Evolutionary conservation across 2,797 vertebrate genomes (phyloP), one percentile per base, ranked within the genome.

Genomic region (Danio jaintianensis): DNA sequence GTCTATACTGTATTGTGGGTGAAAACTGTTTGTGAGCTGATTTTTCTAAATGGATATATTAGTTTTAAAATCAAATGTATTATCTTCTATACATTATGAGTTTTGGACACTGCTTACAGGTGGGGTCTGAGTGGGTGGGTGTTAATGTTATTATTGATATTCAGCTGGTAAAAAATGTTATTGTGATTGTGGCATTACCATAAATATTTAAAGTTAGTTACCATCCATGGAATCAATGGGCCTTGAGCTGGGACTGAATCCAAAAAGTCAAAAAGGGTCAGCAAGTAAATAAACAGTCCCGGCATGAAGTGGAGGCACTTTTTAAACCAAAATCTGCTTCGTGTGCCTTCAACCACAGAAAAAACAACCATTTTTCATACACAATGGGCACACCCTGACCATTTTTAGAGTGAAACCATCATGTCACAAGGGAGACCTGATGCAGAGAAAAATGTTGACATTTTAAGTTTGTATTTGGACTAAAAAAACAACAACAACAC

Each of bases 401-500:
- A 10, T 40, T 63, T 6, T 43, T 40, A 10, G 53, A 62, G 66
- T 83, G 29, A 78, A 47, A 69, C 66, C 64, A 29, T 71, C 22
- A 22, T 66, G 1, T 66, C 42, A 47, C 6, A 71, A 50, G 36
- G 64, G 15, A 67, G 68, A 56, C 4, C 29, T 48, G 5, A 18
- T 6, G 7, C 50, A 55, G 29, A 50, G 38, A 59, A 5, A 43
- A 36, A 50, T 20, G 2, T 5, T 42, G 1, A 3, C 40, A 59
- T 75, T 5, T 40, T 78, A 4, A 16, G 12, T 50, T 40, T 36
- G 22, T 16, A 15, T 18, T 40, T 42, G 11, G n/a, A 2, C 3
- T 22, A 4, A 2, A 20, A 75, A n/a, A n/a, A n/a, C n/a, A n/a
- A 22, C 58, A n/a, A n/a, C n/a, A n/a, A n/a, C 6, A 10, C 12